phyloP scores from a whole-genome alignment of 1,140 invertebrate species.

The Telenomus remus region DNA sequence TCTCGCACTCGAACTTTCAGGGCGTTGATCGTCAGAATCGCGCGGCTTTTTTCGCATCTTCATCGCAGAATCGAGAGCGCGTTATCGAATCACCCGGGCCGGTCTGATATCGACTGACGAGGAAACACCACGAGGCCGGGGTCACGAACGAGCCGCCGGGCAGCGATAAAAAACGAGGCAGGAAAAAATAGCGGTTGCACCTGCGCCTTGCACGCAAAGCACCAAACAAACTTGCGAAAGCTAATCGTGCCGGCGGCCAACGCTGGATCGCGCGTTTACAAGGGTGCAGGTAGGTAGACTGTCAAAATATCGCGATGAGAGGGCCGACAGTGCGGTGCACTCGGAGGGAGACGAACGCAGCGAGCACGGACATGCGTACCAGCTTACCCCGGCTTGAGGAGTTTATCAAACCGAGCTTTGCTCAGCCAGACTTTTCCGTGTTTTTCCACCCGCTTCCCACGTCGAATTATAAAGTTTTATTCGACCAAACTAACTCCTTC shows the following conservation, averaged over 20 bases:
- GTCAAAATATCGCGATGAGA: slow-evolving; percentile 62
- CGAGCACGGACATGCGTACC: slow-evolving; percentile 65
- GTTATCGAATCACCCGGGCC: slow-evolving; percentile 10
- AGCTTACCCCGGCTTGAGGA: slow-evolving; percentile 8
- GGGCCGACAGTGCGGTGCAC: slow-evolving; percentile 23
- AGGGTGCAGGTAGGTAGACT: slow-evolving; percentile 66
- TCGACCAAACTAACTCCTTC: no score
- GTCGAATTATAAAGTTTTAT: no score
- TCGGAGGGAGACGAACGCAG: slow-evolving; percentile 39
- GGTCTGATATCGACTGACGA: slow-evolving; percentile 63
- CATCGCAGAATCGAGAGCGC: not conserved
- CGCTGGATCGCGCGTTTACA: slow-evolving; percentile 35
- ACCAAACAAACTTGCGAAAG: not conserved
- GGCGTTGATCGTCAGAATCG: slow-evolving; percentile 14
- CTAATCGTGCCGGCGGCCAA: not conserved
- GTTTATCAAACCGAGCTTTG: not conserved
- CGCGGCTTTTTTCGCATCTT: slow-evolving; percentile 34
- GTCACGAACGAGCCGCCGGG: slow-evolving; percentile 15
- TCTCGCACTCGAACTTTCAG: slow-evolving; percentile 2
- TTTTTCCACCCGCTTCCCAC: not conserved
- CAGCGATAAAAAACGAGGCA: not conserved
- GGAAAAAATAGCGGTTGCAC: no score
- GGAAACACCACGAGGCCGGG: slow-evolving; percentile 24
- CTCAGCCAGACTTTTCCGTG: not conserved
- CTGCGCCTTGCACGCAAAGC: no score